Percentiles rank a stretch among this genome's conserved stretches.
Conservation (phyloP, 2,113 vertebrate species). For the Passer montanus region DNA sequence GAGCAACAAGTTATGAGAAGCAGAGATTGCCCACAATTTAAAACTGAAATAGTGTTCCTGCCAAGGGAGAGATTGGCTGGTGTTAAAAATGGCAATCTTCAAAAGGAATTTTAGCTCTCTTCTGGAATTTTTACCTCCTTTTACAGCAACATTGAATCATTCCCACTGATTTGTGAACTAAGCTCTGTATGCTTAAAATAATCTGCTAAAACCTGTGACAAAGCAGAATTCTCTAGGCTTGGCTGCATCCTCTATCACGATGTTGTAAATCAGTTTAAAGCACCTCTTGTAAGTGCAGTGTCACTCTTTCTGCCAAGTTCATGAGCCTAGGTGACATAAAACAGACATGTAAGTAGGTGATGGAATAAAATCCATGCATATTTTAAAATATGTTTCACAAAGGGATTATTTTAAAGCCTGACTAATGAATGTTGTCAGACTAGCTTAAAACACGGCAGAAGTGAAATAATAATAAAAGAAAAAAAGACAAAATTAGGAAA, state of each 20-base stretch:
- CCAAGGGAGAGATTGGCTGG: background rate
- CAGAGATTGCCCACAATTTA: background rate
- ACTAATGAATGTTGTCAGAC: background rate
- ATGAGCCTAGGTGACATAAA: background rate
- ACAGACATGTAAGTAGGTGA: background rate
- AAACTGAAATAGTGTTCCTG: background rate
- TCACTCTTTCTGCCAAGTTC: background rate
- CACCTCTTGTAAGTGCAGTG: background rate
- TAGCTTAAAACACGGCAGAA: background rate
- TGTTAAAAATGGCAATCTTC: background rate
- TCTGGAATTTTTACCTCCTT: background rate
- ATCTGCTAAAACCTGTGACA: background rate
- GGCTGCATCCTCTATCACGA: background rate
- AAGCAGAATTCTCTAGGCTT: background rate
- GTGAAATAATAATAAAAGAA: background rate
- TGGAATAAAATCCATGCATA: background rate
- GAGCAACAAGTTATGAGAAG: background rate
- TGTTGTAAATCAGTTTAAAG: background rate
- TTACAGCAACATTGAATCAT: background rate
- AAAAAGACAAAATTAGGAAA: background rate
- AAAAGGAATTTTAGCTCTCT: background rate
- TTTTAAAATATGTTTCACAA: background rate
- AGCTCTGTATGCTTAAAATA: background rate
- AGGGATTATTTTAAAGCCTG: background rate
- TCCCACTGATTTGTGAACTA: background rate